Evolutionary conservation across 1,140 invertebrate genomes (phyloP).

Genomic region (Drosophila mauritiana): DNA sequence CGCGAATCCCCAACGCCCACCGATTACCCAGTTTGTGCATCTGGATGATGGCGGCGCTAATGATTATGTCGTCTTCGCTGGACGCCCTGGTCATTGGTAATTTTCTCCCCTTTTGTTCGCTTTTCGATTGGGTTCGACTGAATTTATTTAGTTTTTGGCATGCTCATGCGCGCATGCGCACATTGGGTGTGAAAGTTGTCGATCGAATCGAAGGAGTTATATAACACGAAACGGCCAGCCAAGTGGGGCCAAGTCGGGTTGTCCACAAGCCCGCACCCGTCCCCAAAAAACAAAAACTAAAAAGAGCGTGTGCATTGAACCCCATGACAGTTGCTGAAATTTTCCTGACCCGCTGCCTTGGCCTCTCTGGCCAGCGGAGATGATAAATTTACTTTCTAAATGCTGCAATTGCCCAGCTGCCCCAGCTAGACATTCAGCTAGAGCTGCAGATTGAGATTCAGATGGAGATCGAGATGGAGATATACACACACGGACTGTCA

Average conservation of each 20-base stretch:
- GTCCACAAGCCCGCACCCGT: background rate
- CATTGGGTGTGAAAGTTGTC: slow-evolving; percentile 81
- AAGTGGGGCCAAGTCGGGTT: slow-evolving; percentile 26
- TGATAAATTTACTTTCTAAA: slow-evolving; percentile 79
- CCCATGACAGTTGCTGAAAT: slow-evolving; percentile 77
- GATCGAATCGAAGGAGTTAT: slow-evolving; percentile 60
- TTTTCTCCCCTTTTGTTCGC: slow-evolving; percentile 72
- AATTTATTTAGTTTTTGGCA: slow-evolving; percentile 21
- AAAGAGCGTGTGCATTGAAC: slow-evolving; percentile 69
- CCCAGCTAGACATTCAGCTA: slow-evolving; percentile 1
- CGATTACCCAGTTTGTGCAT: slow-evolving; percentile 20
- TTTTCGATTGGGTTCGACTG: slow-evolving; percentile 50
- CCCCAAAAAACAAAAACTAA: slow-evolving; percentile 5
- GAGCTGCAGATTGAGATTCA: slow-evolving; percentile 12
- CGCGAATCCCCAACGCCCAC: slow-evolving; percentile 38
- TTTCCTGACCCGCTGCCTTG: slow-evolving; percentile 62
- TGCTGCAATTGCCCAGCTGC: slow-evolving; percentile 53
- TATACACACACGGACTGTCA: slow-evolving; percentile 15
- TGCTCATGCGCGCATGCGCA: slow-evolving; percentile 38
- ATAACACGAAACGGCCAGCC: slow-evolving; percentile 48
- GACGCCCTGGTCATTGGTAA: slow-evolving; percentile 71
- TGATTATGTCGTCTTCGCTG: slow-evolving; percentile 68
- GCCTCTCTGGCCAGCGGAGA: slow-evolving; percentile 20
- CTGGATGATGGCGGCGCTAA: slow-evolving; percentile 38
- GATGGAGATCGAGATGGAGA: background rate